phyloP scores from a whole-genome alignment of 2,888 invertebrate genomes.

The Zaprionus lineosus region DNA sequence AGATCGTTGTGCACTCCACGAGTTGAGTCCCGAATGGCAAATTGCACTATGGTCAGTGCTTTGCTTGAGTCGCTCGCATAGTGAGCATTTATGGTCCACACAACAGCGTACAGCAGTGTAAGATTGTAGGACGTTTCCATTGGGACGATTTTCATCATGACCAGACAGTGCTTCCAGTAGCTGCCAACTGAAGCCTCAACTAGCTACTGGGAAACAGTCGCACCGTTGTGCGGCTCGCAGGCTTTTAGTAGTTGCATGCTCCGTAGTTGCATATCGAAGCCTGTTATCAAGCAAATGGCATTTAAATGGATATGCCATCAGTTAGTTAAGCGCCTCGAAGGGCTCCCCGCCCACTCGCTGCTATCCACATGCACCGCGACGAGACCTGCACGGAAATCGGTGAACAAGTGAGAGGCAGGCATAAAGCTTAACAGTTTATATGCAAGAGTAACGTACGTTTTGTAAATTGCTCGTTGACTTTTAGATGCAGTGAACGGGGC shows the following conservation, averaged over 20 bases:
- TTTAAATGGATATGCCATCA: slow-evolving; percentile 51
- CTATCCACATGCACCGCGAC: slow-evolving; percentile 11
- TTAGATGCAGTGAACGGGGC: not conserved
- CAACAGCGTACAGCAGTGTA: slow-evolving; percentile 71
- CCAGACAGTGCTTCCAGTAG: not conserved
- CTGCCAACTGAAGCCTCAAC: not conserved
- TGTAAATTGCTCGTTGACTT: slow-evolving; percentile 14
- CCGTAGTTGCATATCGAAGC: slow-evolving; percentile 24
- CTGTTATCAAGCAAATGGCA: slow-evolving; percentile 39
- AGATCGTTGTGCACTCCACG: slow-evolving; percentile 67
- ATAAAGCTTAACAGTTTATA: not conserved
- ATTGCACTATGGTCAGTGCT: slow-evolving; percentile 65
- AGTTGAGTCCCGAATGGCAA: slow-evolving; percentile 49
- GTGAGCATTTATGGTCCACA: slow-evolving; percentile 76
- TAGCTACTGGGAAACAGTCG: not conserved
- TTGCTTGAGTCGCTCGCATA: slow-evolving; percentile 58
- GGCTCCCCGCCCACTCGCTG: slow-evolving; percentile 10
- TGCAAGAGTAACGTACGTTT: too few species aligned
- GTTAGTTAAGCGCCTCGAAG: too few species aligned
- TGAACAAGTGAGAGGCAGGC: slow-evolving; percentile 1
- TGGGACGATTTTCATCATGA: slow-evolving; percentile 24
- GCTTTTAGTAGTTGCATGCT: slow-evolving; percentile 36
- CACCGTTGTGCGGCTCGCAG: not conserved
- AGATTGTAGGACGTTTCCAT: slow-evolving; percentile 53
- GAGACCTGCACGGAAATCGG: too few species aligned